Base-by-base conservation (phyloP, 2,888 invertebrate species). In the Artemia sp. region DNA sequence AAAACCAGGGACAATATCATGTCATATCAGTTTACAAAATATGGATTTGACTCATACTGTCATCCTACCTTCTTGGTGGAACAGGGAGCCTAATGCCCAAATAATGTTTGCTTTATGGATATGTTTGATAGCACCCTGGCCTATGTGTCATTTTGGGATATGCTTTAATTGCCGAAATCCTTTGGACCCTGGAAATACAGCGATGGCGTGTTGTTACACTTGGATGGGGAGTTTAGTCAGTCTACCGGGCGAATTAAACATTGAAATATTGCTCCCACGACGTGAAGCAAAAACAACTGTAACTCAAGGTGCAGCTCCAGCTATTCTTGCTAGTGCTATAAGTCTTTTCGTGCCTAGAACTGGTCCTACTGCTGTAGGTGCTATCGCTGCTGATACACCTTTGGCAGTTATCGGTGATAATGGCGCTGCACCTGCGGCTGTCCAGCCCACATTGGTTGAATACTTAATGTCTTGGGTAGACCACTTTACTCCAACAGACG, bases 261-360 rank as follows among this genome's bases (percentile, higher is more conserved):
- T 58, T 7, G n/a, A 14, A 6, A 14, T 58, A 12, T 14, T 58
- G n/a, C 58, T 58, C 4, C 58, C 58, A n/a, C 58, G 58, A 7
- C 5, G 58, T 4, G 14, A 58, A 12, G 14, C 4, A 12, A 14
- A 12, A 0, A 12, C n/a, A 4, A n/a, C n/a, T 8, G 58, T 14
- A 12, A 53, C 53, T n/a, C 12, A 12, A 12, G 53, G 12, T 53
- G 53, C 53, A 53, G 12, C 53, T 12, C 12, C 12, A 12, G 53
- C n/a, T n/a, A n/a, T n/a, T 12, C 12, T 2, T 53, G 53, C 53
- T n/a, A 53, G 12, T 53, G 53, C 12, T 12, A n/a, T 53, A n/a
- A 12, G 53, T n/a, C 53, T 53, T 53, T 53, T 53, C n/a, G n/a
- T 53, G 53, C 53, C 53, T 53, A 53, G 12, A 12, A 53, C n/a